Base-by-base conservation (phyloP, 2,113 vertebrate genomes). In the Phainopepla nitens region DNA sequence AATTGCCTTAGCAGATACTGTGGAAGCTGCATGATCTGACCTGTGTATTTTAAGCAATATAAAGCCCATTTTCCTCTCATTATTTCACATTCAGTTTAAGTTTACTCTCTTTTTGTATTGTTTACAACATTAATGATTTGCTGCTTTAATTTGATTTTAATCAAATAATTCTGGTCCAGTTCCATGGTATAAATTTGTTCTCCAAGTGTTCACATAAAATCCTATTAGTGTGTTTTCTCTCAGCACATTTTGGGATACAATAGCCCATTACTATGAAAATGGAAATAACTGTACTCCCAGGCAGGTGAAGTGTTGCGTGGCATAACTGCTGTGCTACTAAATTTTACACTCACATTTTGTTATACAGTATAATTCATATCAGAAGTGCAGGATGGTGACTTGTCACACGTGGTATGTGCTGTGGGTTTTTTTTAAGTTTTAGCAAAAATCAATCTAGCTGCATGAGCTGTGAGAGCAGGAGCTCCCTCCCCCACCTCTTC, bases 191-290 rank as follows among this genome's bases (percentile, higher is more conserved):
- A 88, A 93, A 77, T 87, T 76, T 73, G 57, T 93, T 87, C 60
- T 90, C 75, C 78, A 86, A 90, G 71, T 82, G 71, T 93, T 96
- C 85, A 89, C 62, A 92, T 92, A 93, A 95, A 96, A 96, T 79
- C 82, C 80, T 65, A 90, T 95, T 92, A 97, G 49, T 12, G 10
- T 82, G 13, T 71, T 89, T 96, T 90, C 42, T 88, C 36, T 85
- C 82, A 89, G 39, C 39, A 50, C 56, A 84, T 93, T 85, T 96
- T 91, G 53, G 72, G 64, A 91, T 62, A 93, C 84, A 93, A 89
- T 87, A 94, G 87, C 62, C 92, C 58, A 92, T 96, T 97, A 93
- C 75, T 79, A 62, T 92, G 70, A 90, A 94, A 95, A 97, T 95
- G 72, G 60, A 95, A 95, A 95, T 92, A 83, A 86, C 88, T 62